These are phyloP conservation scores for Proales similis DNA, from an alignment of 1,140 invertebrate genomes.

Conservation along the genomic window DNA sequence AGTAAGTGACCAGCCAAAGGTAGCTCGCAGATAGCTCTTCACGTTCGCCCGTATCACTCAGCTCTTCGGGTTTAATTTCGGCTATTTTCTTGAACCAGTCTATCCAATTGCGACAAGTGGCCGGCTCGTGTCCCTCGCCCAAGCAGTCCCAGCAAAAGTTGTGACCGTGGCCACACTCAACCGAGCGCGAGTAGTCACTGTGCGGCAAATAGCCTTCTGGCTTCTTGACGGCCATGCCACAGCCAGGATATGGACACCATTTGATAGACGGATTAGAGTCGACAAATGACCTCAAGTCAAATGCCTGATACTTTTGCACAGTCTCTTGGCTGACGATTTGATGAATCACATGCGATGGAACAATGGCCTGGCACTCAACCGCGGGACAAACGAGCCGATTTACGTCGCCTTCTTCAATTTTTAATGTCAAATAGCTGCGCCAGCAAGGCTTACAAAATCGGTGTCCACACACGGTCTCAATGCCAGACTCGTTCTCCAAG, in stretches of 20 bases:
- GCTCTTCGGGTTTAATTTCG: conserved; percentile 62
- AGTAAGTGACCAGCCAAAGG: conserved; percentile 66
- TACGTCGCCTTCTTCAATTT: conserved; percentile 64
- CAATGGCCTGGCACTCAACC: conserved; percentile 60
- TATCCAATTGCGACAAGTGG: conserved; percentile 62
- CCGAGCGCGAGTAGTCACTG: conserved; percentile 59
- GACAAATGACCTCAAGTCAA: conserved; percentile 70
- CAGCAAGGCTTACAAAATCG: conserved; percentile 63
- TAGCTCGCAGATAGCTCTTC: conserved; percentile 65
- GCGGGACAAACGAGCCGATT: conserved; percentile 65
- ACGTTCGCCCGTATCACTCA: conserved; percentile 57
- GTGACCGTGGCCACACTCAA: conserved; percentile 67
- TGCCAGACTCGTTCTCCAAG: no score
- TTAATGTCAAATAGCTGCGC: conserved; percentile 61
- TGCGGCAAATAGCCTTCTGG: conserved; percentile 46
- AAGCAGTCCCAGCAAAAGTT: conserved; percentile 67
- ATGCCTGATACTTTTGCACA: conserved; percentile 63
- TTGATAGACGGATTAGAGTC: conserved; percentile 66
- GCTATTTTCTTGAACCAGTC: conserved; percentile 62
- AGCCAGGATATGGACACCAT: conserved; percentile 66
- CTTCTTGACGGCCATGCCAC: conserved; percentile 62
- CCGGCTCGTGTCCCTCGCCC: conserved; percentile 65
- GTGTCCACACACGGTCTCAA: conserved; percentile 60
- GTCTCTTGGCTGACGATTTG: conserved; percentile 62
- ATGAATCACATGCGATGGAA: conserved; percentile 64